phyloP scores from a whole-genome alignment of 30 jellyfish, hydroid and myxozoan genomes.

The Rhopilema esculentum region DNA sequence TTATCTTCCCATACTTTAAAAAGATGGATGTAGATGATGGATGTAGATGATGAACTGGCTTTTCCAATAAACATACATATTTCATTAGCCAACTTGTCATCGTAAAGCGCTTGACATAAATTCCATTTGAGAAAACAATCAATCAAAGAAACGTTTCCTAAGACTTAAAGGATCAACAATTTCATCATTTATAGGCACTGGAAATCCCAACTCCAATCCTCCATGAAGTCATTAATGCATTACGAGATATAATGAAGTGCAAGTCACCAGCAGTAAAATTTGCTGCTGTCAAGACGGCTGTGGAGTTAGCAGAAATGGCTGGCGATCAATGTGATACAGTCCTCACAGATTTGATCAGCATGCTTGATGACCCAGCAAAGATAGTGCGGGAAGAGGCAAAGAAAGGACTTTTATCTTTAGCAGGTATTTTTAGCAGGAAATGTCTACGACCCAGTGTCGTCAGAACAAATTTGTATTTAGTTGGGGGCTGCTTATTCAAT shows the following conservation, averaged over 20 bases:
- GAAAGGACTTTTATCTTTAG: slow-evolving; percentile 26
- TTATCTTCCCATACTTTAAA: too few relatives aligned
- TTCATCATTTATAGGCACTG: slow-evolving; percentile 18
- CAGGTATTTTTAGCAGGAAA: slow-evolving; percentile 9
- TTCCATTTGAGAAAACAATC: too few relatives aligned
- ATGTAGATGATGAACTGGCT: too few relatives aligned
- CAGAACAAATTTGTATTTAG: too few relatives aligned
- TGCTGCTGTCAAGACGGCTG: slow-evolving; percentile 55
- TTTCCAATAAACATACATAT: too few relatives aligned
- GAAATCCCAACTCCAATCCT: slow-evolving; percentile 42
- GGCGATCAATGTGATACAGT: slow-evolving; percentile 14
- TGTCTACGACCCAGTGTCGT: too few relatives aligned
- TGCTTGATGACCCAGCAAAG: slow-evolving; percentile 39
- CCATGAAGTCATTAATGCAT: not conserved
- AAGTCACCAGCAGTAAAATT: slow-evolving; percentile 29
- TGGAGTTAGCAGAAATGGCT: slow-evolving; percentile 23
- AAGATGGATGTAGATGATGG: too few relatives aligned
- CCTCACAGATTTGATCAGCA: slow-evolving; percentile 29
- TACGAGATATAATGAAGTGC: slow-evolving; percentile 10
- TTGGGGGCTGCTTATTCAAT: too few relatives aligned
- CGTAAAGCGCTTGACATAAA: too few relatives aligned
- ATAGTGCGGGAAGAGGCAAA: slow-evolving; percentile 54
- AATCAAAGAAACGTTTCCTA: too few relatives aligned
- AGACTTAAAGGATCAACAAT: not conserved
- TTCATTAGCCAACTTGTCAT: too few relatives aligned